These are phyloP conservation scores for Notiomystis cincta DNA, from an alignment of 2,113 vertebrate genomes.

Conservation along the genomic window DNA sequence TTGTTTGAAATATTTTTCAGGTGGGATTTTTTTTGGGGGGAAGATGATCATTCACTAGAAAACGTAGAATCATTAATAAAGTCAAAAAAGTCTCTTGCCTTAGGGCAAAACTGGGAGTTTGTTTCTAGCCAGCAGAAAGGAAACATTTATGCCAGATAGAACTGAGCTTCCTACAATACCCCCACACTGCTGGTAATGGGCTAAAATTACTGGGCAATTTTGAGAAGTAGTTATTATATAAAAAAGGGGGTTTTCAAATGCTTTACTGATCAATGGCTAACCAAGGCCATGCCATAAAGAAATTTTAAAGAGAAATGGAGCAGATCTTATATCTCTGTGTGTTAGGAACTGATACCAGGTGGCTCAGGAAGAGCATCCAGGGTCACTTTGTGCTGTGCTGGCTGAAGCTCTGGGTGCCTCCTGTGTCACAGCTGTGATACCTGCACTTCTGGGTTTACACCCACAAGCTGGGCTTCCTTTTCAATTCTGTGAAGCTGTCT, in stretches of 20 bases:
- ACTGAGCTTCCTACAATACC: background rate
- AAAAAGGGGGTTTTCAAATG: background rate
- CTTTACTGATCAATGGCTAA: conserved; percentile 4
- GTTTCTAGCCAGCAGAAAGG: background rate
- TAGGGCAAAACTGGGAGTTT: background rate
- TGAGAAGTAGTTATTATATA: background rate
- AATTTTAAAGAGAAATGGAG: conserved; percentile 7
- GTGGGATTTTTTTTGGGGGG: background rate
- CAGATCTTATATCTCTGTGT: background rate
- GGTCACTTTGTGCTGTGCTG: background rate
- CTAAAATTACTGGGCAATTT: background rate
- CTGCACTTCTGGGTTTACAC: background rate
- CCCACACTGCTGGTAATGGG: background rate
- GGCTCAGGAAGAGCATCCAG: background rate
- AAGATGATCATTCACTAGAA: background rate
- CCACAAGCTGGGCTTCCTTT: background rate
- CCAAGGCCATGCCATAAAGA: background rate
- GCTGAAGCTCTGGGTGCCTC: background rate
- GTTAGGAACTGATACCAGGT: background rate
- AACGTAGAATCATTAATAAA: background rate
- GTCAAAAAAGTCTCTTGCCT: background rate
- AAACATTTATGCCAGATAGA: background rate
- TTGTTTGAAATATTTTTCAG: background rate
- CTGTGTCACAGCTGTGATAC: background rate
- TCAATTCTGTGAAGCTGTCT: background rate